phyloP scores from a whole-genome alignment of 2,888 invertebrate species.

The Hyles lineata region DNA sequence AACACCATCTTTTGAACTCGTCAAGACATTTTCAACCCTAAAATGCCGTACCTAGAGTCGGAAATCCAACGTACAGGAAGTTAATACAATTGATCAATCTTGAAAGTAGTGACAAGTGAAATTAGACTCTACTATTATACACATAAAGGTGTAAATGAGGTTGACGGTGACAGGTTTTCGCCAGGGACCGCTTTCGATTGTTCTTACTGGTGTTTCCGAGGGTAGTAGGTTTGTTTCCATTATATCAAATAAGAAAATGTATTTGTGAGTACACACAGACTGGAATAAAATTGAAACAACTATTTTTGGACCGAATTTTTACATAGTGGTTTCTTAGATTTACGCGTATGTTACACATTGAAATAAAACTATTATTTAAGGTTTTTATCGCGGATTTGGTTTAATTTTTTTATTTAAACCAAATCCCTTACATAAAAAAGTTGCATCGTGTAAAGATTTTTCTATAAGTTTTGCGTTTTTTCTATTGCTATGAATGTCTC shows the following conservation, averaged over 20 bases:
- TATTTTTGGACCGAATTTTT: no score
- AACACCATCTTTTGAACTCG: background rate
- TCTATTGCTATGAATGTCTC: no score
- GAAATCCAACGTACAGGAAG: background rate
- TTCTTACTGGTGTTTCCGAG: slow-evolving; percentile 23
- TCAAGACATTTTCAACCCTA: background rate
- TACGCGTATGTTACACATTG: no score
- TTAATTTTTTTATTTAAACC: no score
- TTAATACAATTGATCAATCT: slow-evolving; percentile 24
- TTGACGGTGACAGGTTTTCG: background rate
- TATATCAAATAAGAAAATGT: background rate
- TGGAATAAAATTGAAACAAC: no score
- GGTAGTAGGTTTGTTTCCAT: slow-evolving; percentile 30
- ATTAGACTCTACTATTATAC: background rate
- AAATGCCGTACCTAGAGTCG: background rate
- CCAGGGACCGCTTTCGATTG: slow-evolving; percentile 16
- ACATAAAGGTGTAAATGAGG: background rate
- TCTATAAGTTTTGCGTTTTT: no score
- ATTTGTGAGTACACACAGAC: background rate
- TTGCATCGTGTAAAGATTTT: no score
- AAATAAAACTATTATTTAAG: no score
- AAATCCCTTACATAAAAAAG: no score
- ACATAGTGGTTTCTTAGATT: no score
- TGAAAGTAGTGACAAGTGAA: background rate
- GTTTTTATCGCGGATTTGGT: no score